Conservation (phyloP, 1,140 invertebrate species). For the Pteromalus puparum region DNA sequence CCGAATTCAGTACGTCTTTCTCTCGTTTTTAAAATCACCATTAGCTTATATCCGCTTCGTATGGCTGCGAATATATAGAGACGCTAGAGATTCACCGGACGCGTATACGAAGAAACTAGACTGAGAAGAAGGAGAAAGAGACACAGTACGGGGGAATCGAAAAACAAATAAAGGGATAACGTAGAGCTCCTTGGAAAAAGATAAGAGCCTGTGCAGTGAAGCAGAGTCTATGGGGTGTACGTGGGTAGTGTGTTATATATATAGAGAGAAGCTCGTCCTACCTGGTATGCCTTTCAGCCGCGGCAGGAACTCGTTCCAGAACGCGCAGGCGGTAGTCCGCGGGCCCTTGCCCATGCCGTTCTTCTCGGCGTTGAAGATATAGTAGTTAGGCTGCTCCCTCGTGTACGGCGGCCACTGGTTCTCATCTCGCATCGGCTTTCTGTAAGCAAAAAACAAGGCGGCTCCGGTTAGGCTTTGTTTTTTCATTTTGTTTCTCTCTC, state of each 20-base stretch:
- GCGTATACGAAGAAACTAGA: too few relatives aligned
- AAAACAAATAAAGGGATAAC: slow-evolving; percentile 22
- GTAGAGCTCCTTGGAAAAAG: neutral
- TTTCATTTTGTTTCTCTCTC: too few relatives aligned
- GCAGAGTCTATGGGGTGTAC: slow-evolving; percentile 13
- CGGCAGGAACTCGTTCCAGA: slow-evolving; percentile 96
- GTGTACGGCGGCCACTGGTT: slow-evolving; percentile 93
- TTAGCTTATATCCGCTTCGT: too few relatives aligned
- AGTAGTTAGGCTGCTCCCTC: slow-evolving; percentile 89
- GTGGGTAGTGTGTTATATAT: slow-evolving; percentile 11
- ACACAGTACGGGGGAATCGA: neutral
- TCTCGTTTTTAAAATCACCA: too few relatives aligned
- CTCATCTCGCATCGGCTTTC: slow-evolving; percentile 87
- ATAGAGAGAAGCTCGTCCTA: too few relatives aligned
- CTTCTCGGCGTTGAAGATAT: slow-evolving; percentile 89
- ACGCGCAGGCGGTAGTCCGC: slow-evolving; percentile 90
- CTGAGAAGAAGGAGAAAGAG: neutral
- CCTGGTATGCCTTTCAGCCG: slow-evolving; percentile 85
- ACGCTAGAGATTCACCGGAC: neutral
- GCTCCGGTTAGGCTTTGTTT: neutral
- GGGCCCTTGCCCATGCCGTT: slow-evolving; percentile 86
- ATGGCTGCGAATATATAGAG: neutral
- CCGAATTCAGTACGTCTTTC: too few relatives aligned
- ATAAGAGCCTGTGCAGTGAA: slow-evolving; percentile 18
- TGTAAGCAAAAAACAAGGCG: slow-evolving; percentile 70